Evolutionary conservation across 2,888 invertebrate genomes (phyloP).

Genomic region (Linyphia triangularis): DNA sequence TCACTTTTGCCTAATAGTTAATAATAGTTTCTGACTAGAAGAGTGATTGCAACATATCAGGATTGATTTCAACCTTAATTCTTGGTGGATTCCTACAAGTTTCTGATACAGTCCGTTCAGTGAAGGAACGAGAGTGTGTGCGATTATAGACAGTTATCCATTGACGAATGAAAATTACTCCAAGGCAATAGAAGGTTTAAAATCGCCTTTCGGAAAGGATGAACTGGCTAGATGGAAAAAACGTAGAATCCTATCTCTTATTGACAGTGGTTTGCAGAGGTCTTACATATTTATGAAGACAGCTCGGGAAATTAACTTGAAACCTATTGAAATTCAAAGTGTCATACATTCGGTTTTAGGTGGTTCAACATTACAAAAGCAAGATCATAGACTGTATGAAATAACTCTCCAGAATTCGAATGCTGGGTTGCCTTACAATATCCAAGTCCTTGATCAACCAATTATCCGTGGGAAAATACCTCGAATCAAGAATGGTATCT

Average conservation of each 20-base stretch:
- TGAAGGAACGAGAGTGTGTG: neutral
- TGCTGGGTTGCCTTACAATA: neutral
- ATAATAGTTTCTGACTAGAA: no score
- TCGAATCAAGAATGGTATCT: neutral
- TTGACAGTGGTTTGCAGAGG: neutral
- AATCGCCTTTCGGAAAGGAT: neutral
- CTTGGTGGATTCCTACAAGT: no score
- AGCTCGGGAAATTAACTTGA: neutral
- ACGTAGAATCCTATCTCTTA: neutral
- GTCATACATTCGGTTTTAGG: neutral
- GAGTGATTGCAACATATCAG: no score
- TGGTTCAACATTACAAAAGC: neutral
- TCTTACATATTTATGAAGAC: neutral
- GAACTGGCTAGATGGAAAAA: neutral
- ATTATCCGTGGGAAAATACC: conserved; percentile 7
- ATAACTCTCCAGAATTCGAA: neutral
- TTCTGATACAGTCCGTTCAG: neutral
- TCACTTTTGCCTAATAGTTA: no score
- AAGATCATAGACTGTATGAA: neutral
- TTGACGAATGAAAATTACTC: neutral
- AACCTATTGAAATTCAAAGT: neutral
- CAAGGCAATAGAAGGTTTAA: neutral
- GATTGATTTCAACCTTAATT: no score
- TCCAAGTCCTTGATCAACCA: neutral
- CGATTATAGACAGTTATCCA: neutral